phyloP scores from a whole-genome alignment of 2,888 invertebrate species.

The Mythimna ferrago region DNA sequence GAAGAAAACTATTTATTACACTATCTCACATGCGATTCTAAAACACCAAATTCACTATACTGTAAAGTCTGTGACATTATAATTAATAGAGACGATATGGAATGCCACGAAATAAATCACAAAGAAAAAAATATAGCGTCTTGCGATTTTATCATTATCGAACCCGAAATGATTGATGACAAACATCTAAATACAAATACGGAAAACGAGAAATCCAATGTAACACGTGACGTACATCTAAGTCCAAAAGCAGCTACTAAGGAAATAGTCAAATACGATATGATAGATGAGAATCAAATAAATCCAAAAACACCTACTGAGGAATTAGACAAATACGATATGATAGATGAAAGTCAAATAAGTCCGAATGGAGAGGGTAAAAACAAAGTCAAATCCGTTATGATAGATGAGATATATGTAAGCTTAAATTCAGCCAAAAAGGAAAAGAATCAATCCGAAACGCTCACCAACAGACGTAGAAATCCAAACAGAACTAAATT shows the following conservation, averaged over 20 bases:
- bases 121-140: slow-evolving; percentile 45
- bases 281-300: slow-evolving; percentile 17
- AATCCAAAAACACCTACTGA: slow-evolving; percentile 51
- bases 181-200: slow-evolving; percentile 1
- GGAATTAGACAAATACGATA: slow-evolving; percentile 21
- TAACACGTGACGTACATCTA: slow-evolving; percentile 27
- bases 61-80: slow-evolving; percentile 79
- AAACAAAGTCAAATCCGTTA: slow-evolving; percentile 21
- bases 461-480: slow-evolving; percentile 7
- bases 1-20: slow-evolving; percentile 75
- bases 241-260: neutral
- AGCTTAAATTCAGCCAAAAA: slow-evolving; percentile 52
- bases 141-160: slow-evolving; percentile 67
- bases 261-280: slow-evolving; percentile 19
- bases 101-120: slow-evolving; percentile 67
- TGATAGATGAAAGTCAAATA: slow-evolving; percentile 3
- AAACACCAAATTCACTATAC: slow-evolving; percentile 68
- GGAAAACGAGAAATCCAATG: slow-evolving; percentile 29
- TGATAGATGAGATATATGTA: slow-evolving; percentile 3
- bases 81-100: slow-evolving; percentile 69
- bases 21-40: slow-evolving; percentile 68
- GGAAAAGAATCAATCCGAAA: slow-evolving; percentile 19
- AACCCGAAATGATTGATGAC: slow-evolving; percentile 51
- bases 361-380: slow-evolving; percentile 50
- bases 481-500: slow-evolving; percentile 55